These are phyloP conservation scores for Drosophila yooni DNA, from an alignment of 2,888 invertebrate species.

Conservation along the genomic window DNA sequence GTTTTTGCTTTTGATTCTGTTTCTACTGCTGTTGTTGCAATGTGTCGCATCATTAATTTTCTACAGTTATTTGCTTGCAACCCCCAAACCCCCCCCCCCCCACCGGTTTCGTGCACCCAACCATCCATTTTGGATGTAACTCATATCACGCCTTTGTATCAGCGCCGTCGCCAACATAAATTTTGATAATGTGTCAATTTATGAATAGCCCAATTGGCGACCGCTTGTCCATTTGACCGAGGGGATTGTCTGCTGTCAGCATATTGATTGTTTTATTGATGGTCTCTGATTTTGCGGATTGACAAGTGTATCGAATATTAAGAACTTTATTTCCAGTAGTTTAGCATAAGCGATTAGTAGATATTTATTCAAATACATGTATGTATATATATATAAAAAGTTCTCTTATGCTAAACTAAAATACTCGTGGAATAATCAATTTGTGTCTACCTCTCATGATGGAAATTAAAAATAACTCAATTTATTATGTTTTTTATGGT, in stretches of 20 bases:
- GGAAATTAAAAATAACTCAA: neutral
- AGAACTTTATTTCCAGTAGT: constrained; percentile 26
- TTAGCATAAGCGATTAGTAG: constrained; percentile 25
- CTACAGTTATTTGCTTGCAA: constrained; percentile 74
- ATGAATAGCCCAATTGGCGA: constrained; percentile 66
- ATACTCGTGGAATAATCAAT: neutral
- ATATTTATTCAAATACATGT: neutral
- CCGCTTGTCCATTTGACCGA: constrained; percentile 48
- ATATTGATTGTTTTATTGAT: constrained; percentile 81
- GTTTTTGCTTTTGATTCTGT: constrained; percentile 23
- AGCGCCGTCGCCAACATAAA: constrained; percentile 61
- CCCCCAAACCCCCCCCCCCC: constrained; percentile 5
- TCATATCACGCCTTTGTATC: constrained; percentile 67
- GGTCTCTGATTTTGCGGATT: constrained; percentile 37
- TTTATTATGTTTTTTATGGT: neutral
- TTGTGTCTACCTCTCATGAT: neutral
- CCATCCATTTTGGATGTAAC: constrained; percentile 18
- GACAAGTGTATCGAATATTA: constrained; percentile 53
- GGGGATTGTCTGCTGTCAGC: constrained; percentile 73
- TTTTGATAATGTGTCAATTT: constrained; percentile 81
- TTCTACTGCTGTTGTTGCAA: constrained; percentile 44
- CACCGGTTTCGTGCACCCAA: neutral
- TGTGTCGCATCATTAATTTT: constrained; percentile 78
- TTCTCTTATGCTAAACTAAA: neutral
- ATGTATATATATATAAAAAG: neutral